A percentile compares a stretch with the other conserved stretches of the same genome.
These are phyloP conservation scores for Chirona hameri DNA, from an alignment of 2,888 invertebrate genomes.

Conservation along the genomic window DNA sequence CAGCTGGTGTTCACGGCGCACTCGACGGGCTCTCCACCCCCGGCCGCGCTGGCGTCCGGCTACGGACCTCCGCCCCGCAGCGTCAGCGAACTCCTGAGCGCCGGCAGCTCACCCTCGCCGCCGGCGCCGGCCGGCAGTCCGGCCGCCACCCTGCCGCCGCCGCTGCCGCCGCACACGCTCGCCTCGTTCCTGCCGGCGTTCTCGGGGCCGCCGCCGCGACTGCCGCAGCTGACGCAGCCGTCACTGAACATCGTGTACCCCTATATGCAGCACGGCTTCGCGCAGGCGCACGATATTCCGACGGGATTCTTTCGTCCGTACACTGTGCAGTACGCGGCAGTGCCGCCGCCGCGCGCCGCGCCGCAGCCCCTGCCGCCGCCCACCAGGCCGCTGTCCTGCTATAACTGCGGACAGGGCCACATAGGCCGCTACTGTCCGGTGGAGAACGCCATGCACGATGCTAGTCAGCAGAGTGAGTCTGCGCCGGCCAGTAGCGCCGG, in stretches of 20 bases:
- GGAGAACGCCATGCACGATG: neutral
- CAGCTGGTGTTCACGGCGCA: neutral
- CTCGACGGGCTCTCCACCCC: neutral
- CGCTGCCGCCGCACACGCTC: neutral
- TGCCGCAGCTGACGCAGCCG: neutral
- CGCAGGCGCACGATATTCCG: neutral
- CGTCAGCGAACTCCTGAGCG: neutral
- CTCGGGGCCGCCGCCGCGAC: neutral
- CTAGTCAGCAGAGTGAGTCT: constrained; percentile 6
- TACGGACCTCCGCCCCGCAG: neutral
- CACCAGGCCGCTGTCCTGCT: neutral
- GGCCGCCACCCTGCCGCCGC: constrained; percentile 3
- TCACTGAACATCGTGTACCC: neutral
- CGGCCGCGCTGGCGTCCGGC: neutral
- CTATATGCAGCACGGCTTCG: neutral
- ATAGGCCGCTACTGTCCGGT: neutral
- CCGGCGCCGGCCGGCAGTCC: constrained; percentile 3
- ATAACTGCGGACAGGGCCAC: constrained; percentile 10
- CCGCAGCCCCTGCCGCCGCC: neutral
- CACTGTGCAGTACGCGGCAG: neutral
- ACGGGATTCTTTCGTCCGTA: neutral
- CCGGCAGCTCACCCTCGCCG: neutral
- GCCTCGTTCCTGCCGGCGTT: neutral
- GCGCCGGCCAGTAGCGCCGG: neutral
- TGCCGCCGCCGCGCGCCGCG: neutral